Conservation (phyloP, 2,797 vertebrate genomes). For the Harpagifer antarcticus region DNA sequence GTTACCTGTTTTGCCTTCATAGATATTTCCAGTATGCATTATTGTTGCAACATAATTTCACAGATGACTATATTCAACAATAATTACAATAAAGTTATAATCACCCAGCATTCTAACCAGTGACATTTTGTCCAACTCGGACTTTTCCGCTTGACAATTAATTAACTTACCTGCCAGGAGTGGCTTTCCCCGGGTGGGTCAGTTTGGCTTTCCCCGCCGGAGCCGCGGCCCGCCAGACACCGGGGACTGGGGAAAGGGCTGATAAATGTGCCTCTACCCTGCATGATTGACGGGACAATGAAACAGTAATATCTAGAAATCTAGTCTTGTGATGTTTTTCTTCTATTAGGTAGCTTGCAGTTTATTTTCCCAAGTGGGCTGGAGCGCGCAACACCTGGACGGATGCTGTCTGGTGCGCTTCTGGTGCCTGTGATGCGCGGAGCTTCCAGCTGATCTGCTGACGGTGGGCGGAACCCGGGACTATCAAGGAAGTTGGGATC, state of each 20-base stretch:
- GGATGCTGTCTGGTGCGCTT: conserved; percentile 41
- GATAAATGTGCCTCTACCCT: conserved; percentile 61
- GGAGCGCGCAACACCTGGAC: conserved; percentile 51
- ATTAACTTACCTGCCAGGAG: conserved; percentile 90
- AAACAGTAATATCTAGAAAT: background rate
- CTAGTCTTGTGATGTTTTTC: background rate
- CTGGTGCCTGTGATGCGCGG: conserved; percentile 44
- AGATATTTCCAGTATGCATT: background rate
- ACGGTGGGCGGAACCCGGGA: conserved; percentile 55
- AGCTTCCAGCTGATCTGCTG: conserved; percentile 43
- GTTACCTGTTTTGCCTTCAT: background rate
- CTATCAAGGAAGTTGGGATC: conserved; percentile 58
- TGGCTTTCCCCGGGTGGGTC: conserved; percentile 96
- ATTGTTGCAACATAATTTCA: background rate
- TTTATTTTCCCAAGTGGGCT: background rate
- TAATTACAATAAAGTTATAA: background rate
- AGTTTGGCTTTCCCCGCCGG: conserved; percentile 90
- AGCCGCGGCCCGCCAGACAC: conserved; percentile 87
- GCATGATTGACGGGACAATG: conserved; percentile 66
- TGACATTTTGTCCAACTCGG: background rate
- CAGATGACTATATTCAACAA: background rate
- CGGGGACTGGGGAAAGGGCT: conserved; percentile 72
- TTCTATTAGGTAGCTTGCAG: background rate
- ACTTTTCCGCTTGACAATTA: background rate
- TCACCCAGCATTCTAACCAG: background rate